phyloP scores from a whole-genome alignment of 2,888 invertebrate genomes.

The Pteria penguin region DNA sequence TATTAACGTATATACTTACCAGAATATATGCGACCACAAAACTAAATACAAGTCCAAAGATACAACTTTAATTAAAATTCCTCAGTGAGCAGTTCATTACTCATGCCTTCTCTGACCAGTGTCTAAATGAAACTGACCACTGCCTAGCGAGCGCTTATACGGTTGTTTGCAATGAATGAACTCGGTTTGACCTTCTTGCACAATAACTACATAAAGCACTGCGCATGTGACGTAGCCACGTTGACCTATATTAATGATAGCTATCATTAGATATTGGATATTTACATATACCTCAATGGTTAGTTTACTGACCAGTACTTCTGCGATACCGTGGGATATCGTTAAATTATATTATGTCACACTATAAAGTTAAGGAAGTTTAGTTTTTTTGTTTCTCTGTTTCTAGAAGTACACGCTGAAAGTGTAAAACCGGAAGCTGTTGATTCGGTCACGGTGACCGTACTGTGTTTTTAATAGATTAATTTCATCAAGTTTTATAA shows the following conservation, averaged over 20 bases:
- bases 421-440: slow-evolving; percentile 21
- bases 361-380: too few species aligned
- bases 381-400: too few species aligned
- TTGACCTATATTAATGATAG: slow-evolving; percentile 33
- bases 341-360: too few species aligned
- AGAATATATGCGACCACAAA: too few species aligned
- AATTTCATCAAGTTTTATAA: too few species aligned
- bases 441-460: slow-evolving; percentile 24
- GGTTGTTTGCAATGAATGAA: slow-evolving; percentile 66
- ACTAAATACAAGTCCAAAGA: too few species aligned
- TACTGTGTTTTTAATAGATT: too few species aligned
- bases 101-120: slow-evolving; percentile 33
- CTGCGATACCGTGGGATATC: too few species aligned
- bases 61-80: neutral
- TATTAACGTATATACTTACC: too few species aligned
- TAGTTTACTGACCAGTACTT: slow-evolving; percentile 19
- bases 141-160: slow-evolving; percentile 71
- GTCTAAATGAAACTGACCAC: slow-evolving; percentile 49
- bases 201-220: slow-evolving; percentile 68
- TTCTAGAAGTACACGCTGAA: too few species aligned
- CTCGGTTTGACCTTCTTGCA: slow-evolving; percentile 68
- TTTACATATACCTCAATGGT: neutral
- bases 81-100: neutral
- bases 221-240: slow-evolving; percentile 53
- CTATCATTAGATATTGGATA: slow-evolving; percentile 23